Evolutionary conservation across 2,797 vertebrate species (phyloP), one percentile per base, ranked within the genome.

Genomic region (Lateolabrax maculatus): DNA sequence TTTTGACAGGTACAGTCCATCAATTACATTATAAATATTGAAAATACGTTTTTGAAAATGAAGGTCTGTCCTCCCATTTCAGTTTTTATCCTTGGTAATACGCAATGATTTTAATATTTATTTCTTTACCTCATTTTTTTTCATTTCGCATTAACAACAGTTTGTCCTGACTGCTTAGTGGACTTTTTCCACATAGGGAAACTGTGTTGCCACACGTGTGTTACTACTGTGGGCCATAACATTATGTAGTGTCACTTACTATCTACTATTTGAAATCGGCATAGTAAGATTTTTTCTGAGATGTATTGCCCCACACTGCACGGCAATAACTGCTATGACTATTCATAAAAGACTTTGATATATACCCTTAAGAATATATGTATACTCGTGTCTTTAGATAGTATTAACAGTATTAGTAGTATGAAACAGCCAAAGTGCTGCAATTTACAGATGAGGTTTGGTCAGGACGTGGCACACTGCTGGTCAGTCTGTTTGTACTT

Each of bases 401-500:
- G n/a, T n/a, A n/a, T n/a, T n/a, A n/a, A n/a, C n/a, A n/a, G n/a
- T n/a, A n/a, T n/a, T n/a, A n/a, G n/a, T n/a, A n/a, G n/a, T n/a
- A n/a, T n/a, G n/a, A n/a, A n/a, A n/a, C n/a, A n/a, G n/a, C n/a
- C n/a, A n/a, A n/a, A n/a, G n/a, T n/a, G n/a, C n/a, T n/a, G n/a
- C 52, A 61, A 58, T n/a, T 31, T 60, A 31, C 31, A 43, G 64
- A 51, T 10, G 39, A 5, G 67, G 37, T 75, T 65, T 9, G 36
- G 19, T 73, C 19, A 52, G 60, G 62, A 77, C 18, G 11, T 25
- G 41, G 56, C 36, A 51, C 29, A 29, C 69, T 27, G 79, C 76
- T 85, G 70, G 44, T 51, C 27, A 31, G 4, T 55, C 6, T 48
- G 43, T 75, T 71, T 66, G 19, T 43, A 63, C 21, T 66, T 66